Evolutionary conservation across 1,140 invertebrate species (phyloP), one percentile per base, ranked within the genome.

Genomic region (Homarus americanus): DNA sequence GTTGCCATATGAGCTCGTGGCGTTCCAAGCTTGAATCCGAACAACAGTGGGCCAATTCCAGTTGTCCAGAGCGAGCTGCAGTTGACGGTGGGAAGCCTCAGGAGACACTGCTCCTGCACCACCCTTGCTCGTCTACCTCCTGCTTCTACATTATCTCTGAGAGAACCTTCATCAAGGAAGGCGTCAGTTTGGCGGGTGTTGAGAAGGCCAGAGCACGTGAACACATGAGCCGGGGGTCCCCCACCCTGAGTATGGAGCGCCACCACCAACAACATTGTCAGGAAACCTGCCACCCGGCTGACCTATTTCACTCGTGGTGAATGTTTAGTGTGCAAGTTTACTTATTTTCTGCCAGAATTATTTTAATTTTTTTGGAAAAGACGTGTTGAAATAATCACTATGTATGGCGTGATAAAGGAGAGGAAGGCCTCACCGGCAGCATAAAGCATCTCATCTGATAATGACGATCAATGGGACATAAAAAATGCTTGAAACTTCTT

Each of bases 21-120:
- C 80, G 88, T 83, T 90, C 88, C 88, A 84, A 58, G 79, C 88
- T 83, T 63, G 80, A 58, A 82, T 90, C 88, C 72, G 80, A 90
- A 90, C 88, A 90, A 82, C 87, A 83, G 88, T 90, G 88, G 82
- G 82, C 88, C 82, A 83, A 66, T 90, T 90, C 72, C 88, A 83
- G 88, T 90, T 84, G 53, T 84, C 80, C 82, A 69, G 80, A 76
- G 44, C 73, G 53, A 41, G 73, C 80, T 72, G 44, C 80, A 83
- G 88, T 90, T 82, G 78, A 78, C 72, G 66, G 53, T 66, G 32
- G 41, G 88, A 44, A 58, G 53, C 49, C 49, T 40, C 69, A 44
- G 53, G 82, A 76, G 49, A 66, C 88, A 73, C 82, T 53, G 53
- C 72, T 32, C 15, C 44, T 40, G 49, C 49, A 63, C 44, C 15